Evolutionary conservation across 2,888 invertebrate species (phyloP).

Genomic region (Halictus quadricinctus): DNA sequence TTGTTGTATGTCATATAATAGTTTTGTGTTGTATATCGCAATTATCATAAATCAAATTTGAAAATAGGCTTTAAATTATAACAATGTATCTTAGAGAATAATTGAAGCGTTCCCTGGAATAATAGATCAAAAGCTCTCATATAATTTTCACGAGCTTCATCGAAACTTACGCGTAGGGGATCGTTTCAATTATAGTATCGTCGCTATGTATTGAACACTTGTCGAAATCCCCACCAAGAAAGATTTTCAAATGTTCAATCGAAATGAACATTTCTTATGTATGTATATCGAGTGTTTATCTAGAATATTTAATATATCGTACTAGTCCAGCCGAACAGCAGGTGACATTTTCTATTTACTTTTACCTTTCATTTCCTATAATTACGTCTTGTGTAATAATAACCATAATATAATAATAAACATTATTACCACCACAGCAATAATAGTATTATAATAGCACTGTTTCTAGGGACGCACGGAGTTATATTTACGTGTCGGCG

Average conservation of each 20-base stretch:
- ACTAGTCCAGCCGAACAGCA: constrained; percentile 68
- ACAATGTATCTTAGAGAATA: constrained; percentile 77
- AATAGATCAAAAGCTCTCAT: constrained; percentile 69
- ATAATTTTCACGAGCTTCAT: constrained; percentile 71
- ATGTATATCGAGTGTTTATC: constrained; percentile 62
- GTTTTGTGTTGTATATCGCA: constrained; percentile 79
- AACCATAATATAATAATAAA: constrained; percentile 76
- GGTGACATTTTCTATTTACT: constrained; percentile 64
- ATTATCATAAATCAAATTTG: constrained; percentile 79
- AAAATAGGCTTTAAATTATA: constrained; percentile 81
- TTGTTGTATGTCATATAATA: constrained; percentile 80
- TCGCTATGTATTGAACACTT: constrained; percentile 74
- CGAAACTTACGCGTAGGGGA: constrained; percentile 71
- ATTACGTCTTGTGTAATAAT: constrained; percentile 75
- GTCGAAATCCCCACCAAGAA: constrained; percentile 69
- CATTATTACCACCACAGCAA: constrained; percentile 78
- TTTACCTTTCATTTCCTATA: constrained; percentile 67
- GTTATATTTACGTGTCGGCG: constrained; percentile 69
- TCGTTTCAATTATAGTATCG: constrained; percentile 74
- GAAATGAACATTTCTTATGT: constrained; percentile 70
- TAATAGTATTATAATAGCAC: constrained; percentile 76
- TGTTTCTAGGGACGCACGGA: constrained; percentile 71
- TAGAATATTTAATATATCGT: constrained; percentile 67
- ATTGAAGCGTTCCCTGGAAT: constrained; percentile 78
- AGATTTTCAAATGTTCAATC: constrained; percentile 71